Conservation (phyloP, 2,888 invertebrate genomes). For the Melipona beecheii region DNA sequence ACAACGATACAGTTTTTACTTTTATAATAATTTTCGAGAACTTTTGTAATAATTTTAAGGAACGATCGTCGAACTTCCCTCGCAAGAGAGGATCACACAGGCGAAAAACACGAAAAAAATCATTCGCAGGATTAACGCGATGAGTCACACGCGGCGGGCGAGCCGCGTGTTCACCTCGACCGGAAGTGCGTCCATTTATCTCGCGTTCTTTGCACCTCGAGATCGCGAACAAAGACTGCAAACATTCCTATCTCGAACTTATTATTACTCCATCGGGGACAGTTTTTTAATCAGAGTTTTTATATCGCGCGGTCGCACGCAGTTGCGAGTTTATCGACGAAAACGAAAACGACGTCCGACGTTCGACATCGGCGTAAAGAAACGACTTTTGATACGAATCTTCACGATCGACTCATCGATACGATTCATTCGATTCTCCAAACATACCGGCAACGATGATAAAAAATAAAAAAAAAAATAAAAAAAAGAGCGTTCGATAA, state of each 20-base stretch:
- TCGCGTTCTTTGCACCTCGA: slow-evolving; percentile 14
- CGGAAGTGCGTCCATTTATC: slow-evolving; percentile 23
- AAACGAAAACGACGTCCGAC: neutral
- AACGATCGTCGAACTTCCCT: no score
- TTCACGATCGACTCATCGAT: slow-evolving; percentile 13
- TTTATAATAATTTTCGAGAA: no score
- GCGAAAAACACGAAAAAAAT: neutral
- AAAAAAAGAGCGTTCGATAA: slow-evolving; percentile 5
- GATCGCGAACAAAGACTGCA: slow-evolving; percentile 37
- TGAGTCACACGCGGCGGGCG: neutral
- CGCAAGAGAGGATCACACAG: no score
- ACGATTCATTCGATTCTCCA: slow-evolving; percentile 7
- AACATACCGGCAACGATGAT: neutral
- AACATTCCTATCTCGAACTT: slow-evolving; percentile 24
- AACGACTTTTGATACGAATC: slow-evolving; percentile 3
- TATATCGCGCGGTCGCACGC: neutral
- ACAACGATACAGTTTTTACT: no score
- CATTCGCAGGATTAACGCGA: neutral
- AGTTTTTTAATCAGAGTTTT: slow-evolving; percentile 32
- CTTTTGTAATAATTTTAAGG: no score
- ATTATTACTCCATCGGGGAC: slow-evolving; percentile 15
- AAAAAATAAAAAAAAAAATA: neutral
- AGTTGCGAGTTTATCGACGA: neutral
- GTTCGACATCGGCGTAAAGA: neutral
- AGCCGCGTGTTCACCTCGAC: neutral